Conservation (phyloP, 2,888 invertebrate species). For the Lochmaea capreae region DNA sequence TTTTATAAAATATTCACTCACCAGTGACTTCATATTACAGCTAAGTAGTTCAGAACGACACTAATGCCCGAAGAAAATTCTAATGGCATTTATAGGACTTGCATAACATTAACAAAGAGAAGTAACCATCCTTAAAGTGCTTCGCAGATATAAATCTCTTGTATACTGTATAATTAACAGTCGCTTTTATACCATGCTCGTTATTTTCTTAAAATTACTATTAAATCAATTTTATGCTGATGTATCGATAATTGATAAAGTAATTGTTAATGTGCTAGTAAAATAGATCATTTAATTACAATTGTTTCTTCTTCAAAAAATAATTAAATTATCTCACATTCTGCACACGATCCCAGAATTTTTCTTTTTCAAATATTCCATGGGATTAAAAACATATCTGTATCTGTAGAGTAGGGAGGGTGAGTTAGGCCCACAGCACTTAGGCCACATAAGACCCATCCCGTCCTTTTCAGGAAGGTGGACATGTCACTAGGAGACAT, state of each 20-base stretch:
- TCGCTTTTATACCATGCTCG: constrained; percentile 6
- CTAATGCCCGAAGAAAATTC: constrained; percentile 25
- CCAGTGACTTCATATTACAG: constrained; percentile 32
- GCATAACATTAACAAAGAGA: constrained; percentile 29
- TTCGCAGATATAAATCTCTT: constrained; percentile 30
- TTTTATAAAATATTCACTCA: constrained; percentile 16
- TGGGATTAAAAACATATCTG: too few species aligned
- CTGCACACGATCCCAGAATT: too few species aligned
- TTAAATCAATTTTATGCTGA: not conserved
- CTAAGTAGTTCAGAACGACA: constrained; percentile 22
- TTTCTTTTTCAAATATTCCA: too few species aligned
- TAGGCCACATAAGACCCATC: too few species aligned
- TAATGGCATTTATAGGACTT: constrained; percentile 36
- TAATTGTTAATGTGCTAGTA: not conserved
- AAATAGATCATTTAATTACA: too few species aligned
- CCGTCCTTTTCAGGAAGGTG: too few species aligned
- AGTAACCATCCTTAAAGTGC: constrained; percentile 28
- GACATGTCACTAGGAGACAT: too few species aligned
- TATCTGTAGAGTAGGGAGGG: too few species aligned
- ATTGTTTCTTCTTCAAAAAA: too few species aligned
- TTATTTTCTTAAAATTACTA: constrained; percentile 14
- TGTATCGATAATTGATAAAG: not conserved
- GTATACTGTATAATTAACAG: constrained; percentile 24
- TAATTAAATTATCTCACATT: too few species aligned
- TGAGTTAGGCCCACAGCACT: too few species aligned